Evolutionary conservation across 2,888 invertebrate species (phyloP).

Genomic region (Pandemis heparana): DNA sequence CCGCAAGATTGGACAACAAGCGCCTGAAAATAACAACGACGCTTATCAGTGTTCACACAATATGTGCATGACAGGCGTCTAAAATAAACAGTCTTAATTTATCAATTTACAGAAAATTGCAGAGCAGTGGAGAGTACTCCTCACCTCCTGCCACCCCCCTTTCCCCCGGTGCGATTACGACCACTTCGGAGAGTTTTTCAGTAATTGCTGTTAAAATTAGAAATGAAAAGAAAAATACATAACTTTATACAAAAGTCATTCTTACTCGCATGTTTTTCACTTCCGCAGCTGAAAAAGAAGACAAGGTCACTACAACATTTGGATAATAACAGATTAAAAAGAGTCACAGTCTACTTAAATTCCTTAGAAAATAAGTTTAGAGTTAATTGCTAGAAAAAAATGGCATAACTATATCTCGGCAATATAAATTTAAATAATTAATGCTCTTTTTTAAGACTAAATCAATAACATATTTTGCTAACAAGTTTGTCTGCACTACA

Average conservation of each 20-base stretch:
- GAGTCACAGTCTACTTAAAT: background rate
- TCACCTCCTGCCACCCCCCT: background rate
- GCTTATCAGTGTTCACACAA: background rate
- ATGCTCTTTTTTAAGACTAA: no score
- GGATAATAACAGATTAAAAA: no score
- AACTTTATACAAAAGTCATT: background rate
- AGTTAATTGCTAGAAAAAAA: no score
- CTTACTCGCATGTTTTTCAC: conserved; percentile 5
- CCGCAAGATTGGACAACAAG: conserved; percentile 49
- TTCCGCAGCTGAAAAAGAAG: background rate
- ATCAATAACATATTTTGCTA: no score
- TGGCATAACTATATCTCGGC: no score
- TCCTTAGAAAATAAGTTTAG: background rate
- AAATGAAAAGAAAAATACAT: background rate
- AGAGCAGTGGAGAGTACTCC: background rate
- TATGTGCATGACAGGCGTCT: conserved; percentile 1
- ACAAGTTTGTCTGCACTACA: no score
- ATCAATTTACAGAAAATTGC: background rate
- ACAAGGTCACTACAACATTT: no score
- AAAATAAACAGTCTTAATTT: background rate
- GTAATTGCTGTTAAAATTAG: background rate
- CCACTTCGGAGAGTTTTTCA: background rate
- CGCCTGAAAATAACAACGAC: conserved; percentile 41
- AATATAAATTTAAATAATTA: no score
- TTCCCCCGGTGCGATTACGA: background rate